Percentiles rank a stretch among this genome's conserved stretches.
Evolutionary conservation across 2,888 invertebrate species (phyloP).

Genomic region (Drosophila nigritarsus): DNA sequence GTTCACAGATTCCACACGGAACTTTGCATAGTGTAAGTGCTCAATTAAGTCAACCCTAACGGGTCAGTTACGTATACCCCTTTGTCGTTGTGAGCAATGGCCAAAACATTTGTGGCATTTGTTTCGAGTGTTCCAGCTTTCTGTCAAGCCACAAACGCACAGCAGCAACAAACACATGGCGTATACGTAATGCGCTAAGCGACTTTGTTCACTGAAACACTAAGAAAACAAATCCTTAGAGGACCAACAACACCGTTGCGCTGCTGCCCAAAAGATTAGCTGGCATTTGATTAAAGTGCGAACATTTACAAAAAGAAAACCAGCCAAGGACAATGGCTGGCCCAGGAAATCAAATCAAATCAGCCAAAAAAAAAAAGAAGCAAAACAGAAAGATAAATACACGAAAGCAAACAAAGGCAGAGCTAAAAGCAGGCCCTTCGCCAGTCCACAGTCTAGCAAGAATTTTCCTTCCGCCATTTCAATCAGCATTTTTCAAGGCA

Average conservation of each 20-base stretch:
- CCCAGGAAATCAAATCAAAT: conserved; percentile 67
- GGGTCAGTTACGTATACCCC: conserved; percentile 26
- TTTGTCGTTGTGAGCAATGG: conserved; percentile 8
- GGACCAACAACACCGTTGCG: conserved; percentile 23
- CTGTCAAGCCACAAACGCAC: conserved; percentile 9
- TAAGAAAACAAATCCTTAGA: conserved; percentile 56
- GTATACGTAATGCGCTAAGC: conserved; percentile 69
- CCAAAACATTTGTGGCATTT: conserved; percentile 21
- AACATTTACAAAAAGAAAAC: conserved; percentile 53
- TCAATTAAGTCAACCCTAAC: conserved; percentile 56
- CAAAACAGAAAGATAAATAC: conserved; percentile 51
- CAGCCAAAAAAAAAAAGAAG: conserved; percentile 44
- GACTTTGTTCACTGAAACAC: conserved; percentile 39
- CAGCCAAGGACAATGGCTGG: conserved; percentile 50
- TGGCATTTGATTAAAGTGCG: conserved; percentile 77
- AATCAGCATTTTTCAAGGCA: conserved; percentile 66
- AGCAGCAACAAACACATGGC: conserved; percentile 23
- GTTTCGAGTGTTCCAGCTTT: conserved; percentile 3
- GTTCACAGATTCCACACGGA: conserved; percentile 41
- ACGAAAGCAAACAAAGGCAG: conserved; percentile 57
- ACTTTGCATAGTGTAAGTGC: conserved; percentile 28
- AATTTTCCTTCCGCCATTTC: conserved; percentile 59
- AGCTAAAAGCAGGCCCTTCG: conserved; percentile 31
- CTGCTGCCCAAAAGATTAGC: conserved; percentile 73
- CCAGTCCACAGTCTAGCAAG: conserved; percentile 11